Evolutionary conservation across 2,113 vertebrate species (phyloP).

Genomic region (Larimichthys polyactis): DNA sequence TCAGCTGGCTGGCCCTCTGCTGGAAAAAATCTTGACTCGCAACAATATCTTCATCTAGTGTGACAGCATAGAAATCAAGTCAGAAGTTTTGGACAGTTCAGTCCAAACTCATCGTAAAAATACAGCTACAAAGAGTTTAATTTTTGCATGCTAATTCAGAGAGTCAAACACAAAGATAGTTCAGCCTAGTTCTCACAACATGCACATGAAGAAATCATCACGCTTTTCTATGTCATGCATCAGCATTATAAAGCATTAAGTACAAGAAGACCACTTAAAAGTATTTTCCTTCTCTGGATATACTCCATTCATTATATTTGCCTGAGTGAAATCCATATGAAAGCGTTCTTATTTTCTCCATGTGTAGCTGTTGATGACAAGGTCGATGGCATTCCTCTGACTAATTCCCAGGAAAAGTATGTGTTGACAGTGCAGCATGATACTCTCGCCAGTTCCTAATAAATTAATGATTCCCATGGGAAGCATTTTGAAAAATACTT

Average conservation of each 20-base stretch:
- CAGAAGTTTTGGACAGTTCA: neutral
- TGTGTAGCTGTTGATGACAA: constrained; percentile 22
- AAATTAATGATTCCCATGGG: constrained; percentile 35
- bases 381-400: constrained; percentile 37
- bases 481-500: constrained; percentile 27
- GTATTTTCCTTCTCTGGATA: neutral
- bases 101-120: constrained; percentile 16
- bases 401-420: constrained; percentile 29
- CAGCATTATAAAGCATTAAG: constrained; percentile 5
- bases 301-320: constrained; percentile 7
- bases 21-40: constrained; percentile 46
- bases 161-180: too few relatives aligned
- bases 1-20: constrained; percentile 39
- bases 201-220: neutral
- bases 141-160: neutral
- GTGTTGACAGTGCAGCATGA: constrained; percentile 40
- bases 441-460: constrained; percentile 35
- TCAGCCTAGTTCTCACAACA: neutral
- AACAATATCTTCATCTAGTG: constrained; percentile 23
- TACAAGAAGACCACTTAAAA: neutral
- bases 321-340: constrained; percentile 12
- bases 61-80: constrained; percentile 20
- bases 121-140: neutral
- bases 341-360: neutral
- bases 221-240: neutral